Base-by-base conservation (phyloP, 2,888 invertebrate species). In the Sclerodermus sp. region DNA sequence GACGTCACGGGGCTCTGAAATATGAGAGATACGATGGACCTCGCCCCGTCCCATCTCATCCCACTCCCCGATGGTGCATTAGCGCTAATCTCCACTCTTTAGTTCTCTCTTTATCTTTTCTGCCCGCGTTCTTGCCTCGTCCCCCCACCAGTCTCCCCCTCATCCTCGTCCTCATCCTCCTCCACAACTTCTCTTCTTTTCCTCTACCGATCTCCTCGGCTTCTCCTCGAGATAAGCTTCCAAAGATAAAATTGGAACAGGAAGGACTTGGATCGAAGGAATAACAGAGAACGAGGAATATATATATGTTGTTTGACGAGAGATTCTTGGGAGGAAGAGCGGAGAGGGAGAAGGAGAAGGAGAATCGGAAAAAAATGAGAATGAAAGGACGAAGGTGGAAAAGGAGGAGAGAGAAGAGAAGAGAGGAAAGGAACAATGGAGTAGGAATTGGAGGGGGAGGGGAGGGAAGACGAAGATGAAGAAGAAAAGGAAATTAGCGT, bases 301-400 rank as follows among this genome's bases (percentile, higher is more conserved):
- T 23, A 23, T 23, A 23, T 23, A 23, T 23, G 23, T 23, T 5
- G 3, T 5, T 23, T n/a, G n/a, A n/a, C n/a, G n/a, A n/a, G n/a
- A n/a, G n/a, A n/a, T n/a, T n/a, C n/a, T n/a, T n/a, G 31, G 14
- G 40, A 17, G 34, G n/a, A n/a, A n/a, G n/a, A 15, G 68, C 66
- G 66, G 70, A 30, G 49, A 51, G 58, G 56, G 48, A 51, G 51
- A 55, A 43, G 43, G 49, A 49, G 45, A 48, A 42, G 43, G 38
- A 46, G 53, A 53, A 46, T 39, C 44, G 45, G 40, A 38, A 53
- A 40, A 50, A 42, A 54, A 48, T 79, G 85, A 85, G 79, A 84
- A 83, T 80, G 84, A 84, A 82, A 84, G 84, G 82, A 84, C 85
- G 85, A 82, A 71, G 51, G n/a, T 73, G 66, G 51, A 68, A 51